These are phyloP conservation scores for Formicarius rufipectus DNA, from an alignment of 2,113 vertebrate genomes.

Conservation along the genomic window DNA sequence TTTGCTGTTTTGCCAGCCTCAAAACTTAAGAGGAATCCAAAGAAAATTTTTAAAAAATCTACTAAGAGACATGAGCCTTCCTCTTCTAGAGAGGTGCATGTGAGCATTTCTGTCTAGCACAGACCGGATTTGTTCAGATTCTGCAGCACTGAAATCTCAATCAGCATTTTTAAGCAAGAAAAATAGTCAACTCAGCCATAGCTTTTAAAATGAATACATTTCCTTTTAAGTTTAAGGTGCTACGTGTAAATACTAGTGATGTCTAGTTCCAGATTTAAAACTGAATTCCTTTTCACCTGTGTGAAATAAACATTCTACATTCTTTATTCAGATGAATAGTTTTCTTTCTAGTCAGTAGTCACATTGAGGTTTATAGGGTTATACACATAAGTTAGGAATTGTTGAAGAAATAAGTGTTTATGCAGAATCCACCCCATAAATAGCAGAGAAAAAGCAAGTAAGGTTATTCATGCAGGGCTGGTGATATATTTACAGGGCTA, in stretches of 20 bases:
- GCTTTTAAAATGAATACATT: neutral
- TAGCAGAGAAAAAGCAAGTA: conserved; percentile 18
- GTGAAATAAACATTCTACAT: neutral
- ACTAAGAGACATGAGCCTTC: neutral
- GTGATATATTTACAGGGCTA: conserved; percentile 23
- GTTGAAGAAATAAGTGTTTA: conserved; percentile 48
- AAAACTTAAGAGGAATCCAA: neutral
- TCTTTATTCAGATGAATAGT: neutral
- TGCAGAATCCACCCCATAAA: conserved; percentile 11
- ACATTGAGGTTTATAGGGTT: neutral
- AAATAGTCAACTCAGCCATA: neutral
- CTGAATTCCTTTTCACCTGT: neutral
- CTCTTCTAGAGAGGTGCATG: accelerated
- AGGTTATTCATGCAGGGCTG: conserved; percentile 7
- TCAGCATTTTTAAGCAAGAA: neutral
- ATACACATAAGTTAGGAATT: neutral
- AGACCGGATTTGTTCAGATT: neutral
- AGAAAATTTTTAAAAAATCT: neutral
- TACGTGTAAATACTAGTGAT: neutral
- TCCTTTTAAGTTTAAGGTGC: neutral
- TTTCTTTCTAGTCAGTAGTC: neutral
- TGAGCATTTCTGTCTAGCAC: neutral
- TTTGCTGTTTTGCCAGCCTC: neutral
- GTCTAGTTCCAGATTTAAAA: neutral
- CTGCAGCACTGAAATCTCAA: neutral